These are phyloP conservation scores for Tadarida brasiliensis DNA, from an alignment of 2,797 vertebrate species.

Conservation along the genomic window DNA sequence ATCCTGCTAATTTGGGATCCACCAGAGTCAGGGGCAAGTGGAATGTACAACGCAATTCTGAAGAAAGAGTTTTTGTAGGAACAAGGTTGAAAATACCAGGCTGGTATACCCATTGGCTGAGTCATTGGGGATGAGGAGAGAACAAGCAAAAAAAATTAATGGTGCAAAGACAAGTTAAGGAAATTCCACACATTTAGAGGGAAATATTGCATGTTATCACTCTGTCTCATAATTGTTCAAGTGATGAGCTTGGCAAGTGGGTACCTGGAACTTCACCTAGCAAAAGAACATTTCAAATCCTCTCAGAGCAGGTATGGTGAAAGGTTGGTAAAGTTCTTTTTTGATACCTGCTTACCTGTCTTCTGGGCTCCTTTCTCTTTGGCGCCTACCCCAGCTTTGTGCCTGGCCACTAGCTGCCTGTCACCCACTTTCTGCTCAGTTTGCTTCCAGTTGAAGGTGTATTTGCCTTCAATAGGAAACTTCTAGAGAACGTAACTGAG, in stretches of 20 bases:
- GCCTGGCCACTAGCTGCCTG: neutral
- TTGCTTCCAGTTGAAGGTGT: neutral
- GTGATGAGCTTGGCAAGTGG: neutral
- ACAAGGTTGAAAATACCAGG: neutral
- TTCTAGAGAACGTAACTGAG: neutral
- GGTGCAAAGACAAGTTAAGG: conserved; percentile 52
- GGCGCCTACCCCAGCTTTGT: neutral
- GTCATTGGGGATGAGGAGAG: neutral
- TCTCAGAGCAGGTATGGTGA: neutral
- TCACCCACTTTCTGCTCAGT: neutral
- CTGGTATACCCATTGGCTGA: neutral
- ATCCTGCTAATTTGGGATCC: neutral
- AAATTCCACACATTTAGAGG: neutral
- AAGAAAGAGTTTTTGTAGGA: neutral
- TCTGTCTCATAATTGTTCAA: neutral
- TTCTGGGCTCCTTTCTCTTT: neutral
- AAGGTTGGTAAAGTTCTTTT: neutral
- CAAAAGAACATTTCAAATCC: neutral
- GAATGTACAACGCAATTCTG: neutral
- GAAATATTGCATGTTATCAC: neutral
- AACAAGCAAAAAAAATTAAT: conserved; percentile 65
- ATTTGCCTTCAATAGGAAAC: neutral
- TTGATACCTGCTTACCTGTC: neutral
- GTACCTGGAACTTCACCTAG: neutral
- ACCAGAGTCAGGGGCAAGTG: neutral